Base-by-base conservation (phyloP, 2,888 invertebrate species). In the Aporophyla nigra region DNA sequence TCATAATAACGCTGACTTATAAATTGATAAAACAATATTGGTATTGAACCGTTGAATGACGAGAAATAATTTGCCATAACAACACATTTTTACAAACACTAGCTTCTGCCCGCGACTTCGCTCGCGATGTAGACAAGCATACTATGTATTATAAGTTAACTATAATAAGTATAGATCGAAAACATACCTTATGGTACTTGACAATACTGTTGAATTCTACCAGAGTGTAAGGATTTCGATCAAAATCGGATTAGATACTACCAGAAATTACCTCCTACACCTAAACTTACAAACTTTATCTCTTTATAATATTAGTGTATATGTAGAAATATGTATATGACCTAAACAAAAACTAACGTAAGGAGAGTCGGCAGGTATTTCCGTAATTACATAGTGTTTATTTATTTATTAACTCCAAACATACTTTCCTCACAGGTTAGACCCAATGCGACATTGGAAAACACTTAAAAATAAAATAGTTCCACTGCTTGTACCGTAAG, bases 1-100 rank as follows among this genome's bases (percentile, higher is more conserved):
- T n/a, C 24, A 33, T 78, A 19, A 14, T 51, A 24, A 58, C 54
- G 53, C 24, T 65, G n/a, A 66, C 54, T 14, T 56, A 14, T n/a
- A n/a, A n/a, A n/a, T 40, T 72, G 51, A 46, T 33, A 40, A 62
- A 65, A 49, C 43, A 27, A 21, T 58, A 21, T 24, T 56, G 51
- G n/a, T 19, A 40, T 14, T 12, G 5, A 66, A 53, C 6, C 24
- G 2, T 14, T 33, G 5, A 33, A n/a, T 21, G 27, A 2, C 21
- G 21, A 40, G 40, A 54, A 12, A n/a, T 33, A 12, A 46, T 33
- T 53, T 53, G 33, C 6, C 24, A 9, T 27, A 19, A 5, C n/a
- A 16, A 5, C n/a, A 49, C 3, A 1, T 9, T 78, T 43, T 49
- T 14, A 40, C 9, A 40, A 19, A 40, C 16, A 51, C 43, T 43